Evolutionary conservation across 2,888 invertebrate genomes (phyloP), one percentile per base, ranked within the genome.

Genomic region (Noctua comes): DNA sequence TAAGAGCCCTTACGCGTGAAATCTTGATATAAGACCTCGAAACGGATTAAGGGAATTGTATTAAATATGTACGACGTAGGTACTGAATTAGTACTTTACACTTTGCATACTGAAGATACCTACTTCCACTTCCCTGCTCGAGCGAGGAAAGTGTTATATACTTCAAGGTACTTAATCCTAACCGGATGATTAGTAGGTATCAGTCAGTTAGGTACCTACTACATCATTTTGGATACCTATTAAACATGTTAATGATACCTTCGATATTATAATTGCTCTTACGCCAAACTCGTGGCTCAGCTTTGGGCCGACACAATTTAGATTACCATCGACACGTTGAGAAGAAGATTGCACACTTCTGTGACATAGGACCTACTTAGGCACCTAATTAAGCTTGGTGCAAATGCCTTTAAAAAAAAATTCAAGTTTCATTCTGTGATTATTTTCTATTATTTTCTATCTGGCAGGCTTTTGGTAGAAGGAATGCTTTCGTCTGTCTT

Each of bases 371-470:
- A 54, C 54, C 54, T 54, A 1, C 54, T 54, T 54, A 24, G 10
- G 54, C 24, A 24, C 54, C 24, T 24, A 24, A n/a, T n/a, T 27
- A 8, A 16, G 43, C 3, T 11, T 46, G 16, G 18, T 31, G 11
- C 11, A 46, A 4, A 46, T n/a, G 48, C 36, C 66, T 40, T 13
- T 21, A 7, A 40, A 10, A 1, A n/a, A n/a, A n/a, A n/a, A n/a
- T n/a, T n/a, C 13, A 36, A 73, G 31, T n/a, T 65, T 66, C 4
- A 18, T 18, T 64, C 6, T n/a, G 31, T 18, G 31, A 64, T 36
- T n/a, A 11, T 40, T 48, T 64, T 73, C 31, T 65, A 64, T 36
- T n/a, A 11, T 40, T 48, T 64, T 73, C 31, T 65, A 48, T 48
- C 18, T 54, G 24, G 54, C 18, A 73, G 46, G 62, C 18, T 64